Base-by-base conservation (phyloP, 2,888 invertebrate genomes). In the Agrotis exclamationis region DNA sequence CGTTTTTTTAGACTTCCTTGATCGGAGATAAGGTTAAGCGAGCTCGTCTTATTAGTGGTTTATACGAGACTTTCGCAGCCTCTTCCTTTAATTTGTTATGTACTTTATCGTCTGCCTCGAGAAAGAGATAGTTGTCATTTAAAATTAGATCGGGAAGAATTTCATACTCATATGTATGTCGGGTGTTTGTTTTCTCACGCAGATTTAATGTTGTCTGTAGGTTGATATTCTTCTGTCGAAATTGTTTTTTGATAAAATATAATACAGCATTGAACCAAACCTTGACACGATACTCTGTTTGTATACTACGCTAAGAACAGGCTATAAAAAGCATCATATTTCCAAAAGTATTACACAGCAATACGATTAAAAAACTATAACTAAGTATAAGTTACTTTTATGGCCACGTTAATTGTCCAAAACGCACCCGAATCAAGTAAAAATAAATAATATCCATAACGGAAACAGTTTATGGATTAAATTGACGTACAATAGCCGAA, bases 11-110 rank as follows among this genome's bases (percentile, higher is more conserved):
- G 95, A 94, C 93, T 95, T 95, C 95, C 95, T 94, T 93, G 93
- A 95, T 96, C 91, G 92, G 89, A 95, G 96, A 96, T 96, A 96
- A 96, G 94, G 95, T 95, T 96, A 95, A 95, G 93, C 94, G 95
- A 91, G 92, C 89, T 93, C 92, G 88, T 90, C 95, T 95, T 96
- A 95, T 95, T 95, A 95, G 95, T 91, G 93, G 93, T 93, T 92
- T 92, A 93, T 91, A 90, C 90, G 89, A 91, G 93, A 93, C 92
- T 91, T 93, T 93, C 89, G 72, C 89, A 89, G 91, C 85, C 87
- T 88, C 88, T 88, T 88, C 76, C 89, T 92, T 91, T 92, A 92
- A 95, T 94, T 94, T 93, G 92, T 92, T 87, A 90, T 84, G 85
- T 86, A 80, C 85, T 63, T 82, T 70, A 84, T 84, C 86, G 79